Evolutionary conservation across 2,113 vertebrate genomes (phyloP), one percentile per base, ranked within the genome.

Genomic region (Pantherophis guttatus): DNA sequence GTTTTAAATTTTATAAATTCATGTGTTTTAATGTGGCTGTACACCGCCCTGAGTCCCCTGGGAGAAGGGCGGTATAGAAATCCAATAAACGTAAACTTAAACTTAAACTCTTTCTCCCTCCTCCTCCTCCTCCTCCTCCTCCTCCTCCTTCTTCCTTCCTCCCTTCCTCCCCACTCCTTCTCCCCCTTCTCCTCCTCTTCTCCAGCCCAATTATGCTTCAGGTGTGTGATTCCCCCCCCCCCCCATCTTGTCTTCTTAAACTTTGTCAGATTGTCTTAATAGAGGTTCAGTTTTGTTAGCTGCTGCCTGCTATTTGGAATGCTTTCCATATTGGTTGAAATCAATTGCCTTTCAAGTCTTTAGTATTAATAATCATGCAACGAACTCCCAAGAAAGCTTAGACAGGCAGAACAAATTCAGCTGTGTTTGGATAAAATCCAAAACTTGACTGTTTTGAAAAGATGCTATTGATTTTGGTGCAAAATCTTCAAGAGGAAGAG

Each of bases 291-390:
- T 1, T 0, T 90, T 52, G 13, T 89, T 57, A 91, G 48, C 87
- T 90, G 29, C 91, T 88, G 44, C 90, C 91, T 81, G n/a, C 19
- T 95, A 23, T 87, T 94, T 93, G 88, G 39, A 53, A 57, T 9
- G 1, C 92, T 75, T 95, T 95, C 91, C 58, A 53, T 89, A 88
- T 23, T 70, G 55, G 75, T 26, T 93, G 62, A 87, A 5, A 24
- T 92, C 59, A 86, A 54, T 70, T 95, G 44, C 5, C 52, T 92
- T 62, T 86, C 33, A 86, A 88, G 50, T 90, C 55, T 89, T 96
- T 93, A 1, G 59, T 39, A 54, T 93, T 65, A 86, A 92, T 92
- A 44, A 89, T 87, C 93, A 91, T 21, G 48, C 70, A 95, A 81
- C 17, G 57, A 57, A 54, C 0, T 93, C 55, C 81, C 57, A 91